Evolutionary conservation across 2,888 invertebrate genomes (phyloP).

Genomic region (Halictus ligatus): DNA sequence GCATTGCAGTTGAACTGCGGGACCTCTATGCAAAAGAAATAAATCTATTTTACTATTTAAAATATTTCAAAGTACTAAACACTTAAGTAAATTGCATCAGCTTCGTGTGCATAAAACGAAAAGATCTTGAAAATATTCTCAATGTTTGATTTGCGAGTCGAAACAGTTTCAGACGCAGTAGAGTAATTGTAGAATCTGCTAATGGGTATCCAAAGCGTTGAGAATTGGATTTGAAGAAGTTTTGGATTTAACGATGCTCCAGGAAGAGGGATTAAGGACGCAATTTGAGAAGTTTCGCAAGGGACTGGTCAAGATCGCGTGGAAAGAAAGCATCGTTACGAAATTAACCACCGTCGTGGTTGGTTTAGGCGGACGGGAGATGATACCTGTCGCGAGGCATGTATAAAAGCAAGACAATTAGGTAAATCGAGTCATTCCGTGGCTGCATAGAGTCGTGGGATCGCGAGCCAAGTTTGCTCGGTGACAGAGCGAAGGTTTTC

Average conservation of each 20-base stretch:
- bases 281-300: slow-evolving; percentile 18
- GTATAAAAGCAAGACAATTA: slow-evolving; percentile 58
- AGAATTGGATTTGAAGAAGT: not conserved
- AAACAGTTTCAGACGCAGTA: not conserved
- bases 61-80: not conserved
- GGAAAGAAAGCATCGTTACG: slow-evolving; percentile 38
- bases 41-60: not conserved
- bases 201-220: not conserved
- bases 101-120: too few species aligned
- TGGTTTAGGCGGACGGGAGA: slow-evolving; percentile 23
- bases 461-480: not conserved
- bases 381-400: not conserved
- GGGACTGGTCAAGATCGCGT: not conserved
- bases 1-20: not conserved
- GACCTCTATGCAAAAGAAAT: not conserved
- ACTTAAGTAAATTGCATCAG: not conserved
- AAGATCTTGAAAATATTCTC: too few species aligned
- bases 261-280: not conserved
- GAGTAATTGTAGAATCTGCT: not conserved
- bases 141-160: too few species aligned
- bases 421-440: slow-evolving; percentile 13
- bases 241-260: not conserved
- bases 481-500: not conserved
- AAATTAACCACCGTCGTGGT: slow-evolving; percentile 33
- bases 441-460: not conserved